Evolutionary conservation across 2,113 vertebrate genomes (phyloP).

Genomic region (Cathartes aura): DNA sequence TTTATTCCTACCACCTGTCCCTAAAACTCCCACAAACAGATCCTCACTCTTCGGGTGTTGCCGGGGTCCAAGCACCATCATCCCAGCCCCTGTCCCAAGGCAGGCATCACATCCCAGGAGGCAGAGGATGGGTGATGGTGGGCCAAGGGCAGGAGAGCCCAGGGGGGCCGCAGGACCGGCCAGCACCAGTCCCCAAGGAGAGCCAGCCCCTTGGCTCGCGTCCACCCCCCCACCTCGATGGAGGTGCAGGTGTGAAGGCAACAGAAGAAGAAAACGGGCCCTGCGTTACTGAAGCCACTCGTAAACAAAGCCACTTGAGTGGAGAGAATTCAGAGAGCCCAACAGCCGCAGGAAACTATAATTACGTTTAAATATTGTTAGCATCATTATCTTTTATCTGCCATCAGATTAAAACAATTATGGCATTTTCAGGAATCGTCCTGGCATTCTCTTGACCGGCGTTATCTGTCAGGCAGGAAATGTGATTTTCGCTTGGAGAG

Average conservation of each 20-base stretch:
- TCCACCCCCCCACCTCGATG: background rate
- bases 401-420: slow-evolving; percentile 76
- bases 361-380: slow-evolving; percentile 73
- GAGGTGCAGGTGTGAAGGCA: slow-evolving; percentile 48
- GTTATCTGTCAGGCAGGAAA: slow-evolving; percentile 73
- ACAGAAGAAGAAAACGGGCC: background rate
- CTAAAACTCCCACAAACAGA: background rate
- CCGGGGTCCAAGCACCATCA: background rate
- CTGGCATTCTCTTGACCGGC: slow-evolving; percentile 68
- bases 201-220: background rate
- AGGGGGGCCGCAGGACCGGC: background rate
- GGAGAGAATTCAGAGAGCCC: slow-evolving; percentile 66
- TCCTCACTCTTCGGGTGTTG: rapidly evolving
- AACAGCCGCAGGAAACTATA: slow-evolving; percentile 71
- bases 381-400: slow-evolving; percentile 71
- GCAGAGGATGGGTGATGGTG: background rate
- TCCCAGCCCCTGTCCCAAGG: background rate
- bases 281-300: background rate
- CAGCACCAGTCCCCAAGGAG: rapidly evolving
- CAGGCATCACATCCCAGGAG: background rate
- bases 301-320: slow-evolving; percentile 71
- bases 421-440: slow-evolving; percentile 70
- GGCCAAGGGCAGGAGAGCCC: background rate
- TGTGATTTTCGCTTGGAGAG: slow-evolving; percentile 63
- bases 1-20: background rate